These are phyloP conservation scores for Littorina saxatilis DNA, from an alignment of 1,140 invertebrate species.

Conservation along the genomic window DNA sequence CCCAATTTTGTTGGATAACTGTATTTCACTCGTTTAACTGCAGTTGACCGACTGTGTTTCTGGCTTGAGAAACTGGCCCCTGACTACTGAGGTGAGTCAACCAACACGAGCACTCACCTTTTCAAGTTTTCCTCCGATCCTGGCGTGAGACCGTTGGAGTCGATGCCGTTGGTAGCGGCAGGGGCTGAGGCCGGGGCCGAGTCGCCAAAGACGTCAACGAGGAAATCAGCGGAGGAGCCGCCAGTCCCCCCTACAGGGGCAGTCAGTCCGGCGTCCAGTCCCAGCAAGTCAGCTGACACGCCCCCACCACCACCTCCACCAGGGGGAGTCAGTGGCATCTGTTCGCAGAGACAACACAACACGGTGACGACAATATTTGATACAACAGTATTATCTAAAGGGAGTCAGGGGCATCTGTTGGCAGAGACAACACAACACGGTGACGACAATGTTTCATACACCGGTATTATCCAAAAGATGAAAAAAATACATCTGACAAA, in stretches of 20 bases:
- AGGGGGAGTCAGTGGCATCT: constrained; percentile 47
- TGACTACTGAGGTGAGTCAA: too few relatives aligned
- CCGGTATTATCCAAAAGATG: too few relatives aligned
- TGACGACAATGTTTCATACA: too few relatives aligned
- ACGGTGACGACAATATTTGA: too few relatives aligned
- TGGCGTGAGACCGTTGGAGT: constrained; percentile 50
- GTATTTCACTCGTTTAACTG: too few relatives aligned
- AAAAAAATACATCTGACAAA: too few relatives aligned
- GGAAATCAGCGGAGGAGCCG: constrained; percentile 40
- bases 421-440: too few relatives aligned
- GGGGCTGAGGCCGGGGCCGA: constrained; percentile 6
- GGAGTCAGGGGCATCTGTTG: too few relatives aligned
- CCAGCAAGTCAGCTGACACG: constrained; percentile 61
- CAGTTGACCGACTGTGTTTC: too few relatives aligned
- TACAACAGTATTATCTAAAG: too few relatives aligned
- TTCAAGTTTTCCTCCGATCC: constrained; percentile 63
- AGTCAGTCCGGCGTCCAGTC: constrained; percentile 51
- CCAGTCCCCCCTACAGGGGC: constrained; percentile 31
- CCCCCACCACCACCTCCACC: constrained; percentile 48
- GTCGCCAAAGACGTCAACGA: constrained; percentile 65
- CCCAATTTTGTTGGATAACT: too few relatives aligned
- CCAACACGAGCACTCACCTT: constrained; percentile 62
- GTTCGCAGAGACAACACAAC: neutral
- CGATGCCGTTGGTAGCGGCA: constrained; percentile 49
- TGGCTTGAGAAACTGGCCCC: too few relatives aligned